Percentiles rank a stretch among this genome's conserved stretches.
These are phyloP conservation scores for Scleropages formosus DNA, from an alignment of 2,797 vertebrate species.

Conservation along the genomic window DNA sequence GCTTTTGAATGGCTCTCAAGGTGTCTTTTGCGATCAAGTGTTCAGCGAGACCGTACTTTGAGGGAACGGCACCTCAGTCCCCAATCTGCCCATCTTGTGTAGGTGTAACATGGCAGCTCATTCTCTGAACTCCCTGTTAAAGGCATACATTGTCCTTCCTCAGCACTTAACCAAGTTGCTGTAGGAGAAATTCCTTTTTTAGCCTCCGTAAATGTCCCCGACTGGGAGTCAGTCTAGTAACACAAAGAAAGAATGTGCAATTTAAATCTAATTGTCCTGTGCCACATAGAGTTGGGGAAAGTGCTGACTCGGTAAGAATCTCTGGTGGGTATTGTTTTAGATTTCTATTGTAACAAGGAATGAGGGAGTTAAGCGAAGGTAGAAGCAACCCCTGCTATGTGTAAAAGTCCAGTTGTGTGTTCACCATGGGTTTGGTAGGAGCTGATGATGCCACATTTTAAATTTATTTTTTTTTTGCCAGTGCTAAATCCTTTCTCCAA, in stretches of 20 bases:
- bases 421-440: not conserved
- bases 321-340: not conserved
- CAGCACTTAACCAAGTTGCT: not conserved
- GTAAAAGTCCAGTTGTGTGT: not conserved
- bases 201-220: conserved; percentile 4
- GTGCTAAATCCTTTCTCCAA: not conserved
- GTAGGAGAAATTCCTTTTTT: not conserved
- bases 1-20: not conserved
- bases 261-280: conserved; percentile 1
- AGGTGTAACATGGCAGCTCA: not conserved
- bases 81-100: not conserved
- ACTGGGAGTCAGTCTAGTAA: not conserved
- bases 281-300: not conserved
- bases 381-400: too few relatives aligned
- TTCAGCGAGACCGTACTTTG: not conserved
- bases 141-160: not conserved
- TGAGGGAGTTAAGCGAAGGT: not conserved
- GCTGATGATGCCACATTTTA: not conserved
- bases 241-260: not conserved
- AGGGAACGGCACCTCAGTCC: not conserved
- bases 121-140: conserved; percentile 4
- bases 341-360: not conserved
- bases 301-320: not conserved
- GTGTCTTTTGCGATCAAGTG: not conserved
- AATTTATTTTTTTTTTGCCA: not conserved